phyloP scores from a whole-genome alignment of 1,140 invertebrate species.

The Brachionus plicatilis region DNA sequence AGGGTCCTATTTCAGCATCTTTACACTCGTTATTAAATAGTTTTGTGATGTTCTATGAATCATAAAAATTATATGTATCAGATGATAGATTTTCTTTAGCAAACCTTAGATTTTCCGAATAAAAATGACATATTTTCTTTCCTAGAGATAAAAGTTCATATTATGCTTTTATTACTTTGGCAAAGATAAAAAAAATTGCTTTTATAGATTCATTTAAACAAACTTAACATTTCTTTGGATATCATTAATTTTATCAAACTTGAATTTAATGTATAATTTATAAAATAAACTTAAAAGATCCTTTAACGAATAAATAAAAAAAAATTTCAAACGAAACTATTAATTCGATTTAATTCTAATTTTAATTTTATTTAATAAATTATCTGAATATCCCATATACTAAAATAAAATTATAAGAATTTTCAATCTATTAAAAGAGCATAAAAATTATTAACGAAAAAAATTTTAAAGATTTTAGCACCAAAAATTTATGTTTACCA shows the following conservation, averaged over 20 bases:
- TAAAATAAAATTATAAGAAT: too few relatives aligned
- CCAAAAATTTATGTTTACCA: too few relatives aligned
- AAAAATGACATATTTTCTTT: slow-evolving; percentile 15
- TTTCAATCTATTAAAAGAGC: too few relatives aligned
- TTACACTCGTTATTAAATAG: background rate
- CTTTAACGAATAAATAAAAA: too few relatives aligned
- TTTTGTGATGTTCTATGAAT: background rate
- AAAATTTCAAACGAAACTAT: too few relatives aligned
- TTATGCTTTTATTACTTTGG: background rate
- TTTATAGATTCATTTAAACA: background rate
- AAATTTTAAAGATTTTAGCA: too few relatives aligned
- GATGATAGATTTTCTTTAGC: background rate
- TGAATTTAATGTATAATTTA: too few relatives aligned
- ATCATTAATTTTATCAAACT: background rate
- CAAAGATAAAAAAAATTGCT: background rate
- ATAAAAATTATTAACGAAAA: too few relatives aligned
- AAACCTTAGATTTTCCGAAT: background rate
- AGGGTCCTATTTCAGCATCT: background rate
- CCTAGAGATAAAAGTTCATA: background rate
- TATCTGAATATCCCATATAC: too few relatives aligned
- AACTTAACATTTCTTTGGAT: background rate
- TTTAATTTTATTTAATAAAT: too few relatives aligned
- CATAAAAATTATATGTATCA: background rate
- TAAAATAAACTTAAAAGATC: too few relatives aligned
- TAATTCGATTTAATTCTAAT: too few relatives aligned